Evolutionary conservation across 30 jellyfish, hydroid and myxozoan genomes (phyloP).

Genomic region (Pseudorhiza aurosa): DNA sequence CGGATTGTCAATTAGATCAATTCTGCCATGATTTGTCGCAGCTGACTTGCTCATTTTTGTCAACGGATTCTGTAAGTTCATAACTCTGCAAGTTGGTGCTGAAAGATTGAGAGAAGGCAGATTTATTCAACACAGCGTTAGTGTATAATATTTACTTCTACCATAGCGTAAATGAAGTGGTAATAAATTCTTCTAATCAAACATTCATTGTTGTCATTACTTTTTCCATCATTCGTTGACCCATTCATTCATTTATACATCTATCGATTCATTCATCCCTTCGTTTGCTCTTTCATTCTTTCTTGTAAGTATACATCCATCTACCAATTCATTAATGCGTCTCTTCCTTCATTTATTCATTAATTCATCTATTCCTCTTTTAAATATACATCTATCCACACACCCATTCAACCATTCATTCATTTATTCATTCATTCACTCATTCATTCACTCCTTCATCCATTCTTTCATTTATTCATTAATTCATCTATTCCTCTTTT

Average conservation of each 20-base stretch:
- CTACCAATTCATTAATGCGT: neutral
- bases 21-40: conserved; percentile 59
- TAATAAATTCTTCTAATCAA: no score
- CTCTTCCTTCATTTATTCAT: neutral
- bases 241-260: neutral
- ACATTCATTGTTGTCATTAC: no score
- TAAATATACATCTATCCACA: neutral
- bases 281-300: neutral
- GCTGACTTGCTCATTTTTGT: conserved; percentile 93
- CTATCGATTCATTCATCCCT: neutral
- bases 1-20: conserved; percentile 72
- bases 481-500: neutral
- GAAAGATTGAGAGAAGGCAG: neutral
- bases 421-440: neutral
- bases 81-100: conserved; percentile 68
- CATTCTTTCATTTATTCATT: neutral
- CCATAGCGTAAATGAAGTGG: no score
- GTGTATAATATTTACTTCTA: no score
- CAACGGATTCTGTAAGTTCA: conserved; percentile 78
- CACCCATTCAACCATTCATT: neutral
- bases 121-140: neutral
- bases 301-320: neutral
- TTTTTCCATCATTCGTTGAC: neutral
- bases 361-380: neutral
- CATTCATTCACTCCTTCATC: neutral